Percentiles rank a stretch among this genome's conserved stretches.
These are phyloP conservation scores for Galagoides demidoff DNA, from an alignment of 2,797 vertebrate genomes.

Conservation along the genomic window DNA sequence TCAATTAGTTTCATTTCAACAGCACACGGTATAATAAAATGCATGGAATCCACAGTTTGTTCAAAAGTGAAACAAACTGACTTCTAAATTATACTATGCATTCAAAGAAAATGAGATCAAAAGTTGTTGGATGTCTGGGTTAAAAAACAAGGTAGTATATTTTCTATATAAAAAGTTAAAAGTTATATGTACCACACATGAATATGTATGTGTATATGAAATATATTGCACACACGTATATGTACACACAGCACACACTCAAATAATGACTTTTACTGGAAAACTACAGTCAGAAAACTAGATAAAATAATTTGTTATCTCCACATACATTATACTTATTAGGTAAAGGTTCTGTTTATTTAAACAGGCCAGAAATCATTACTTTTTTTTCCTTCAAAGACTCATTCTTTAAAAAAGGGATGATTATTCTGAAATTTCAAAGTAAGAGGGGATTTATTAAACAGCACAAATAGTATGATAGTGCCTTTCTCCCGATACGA, in stretches of 20 bases:
- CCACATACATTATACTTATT: neutral
- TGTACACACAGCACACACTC: neutral
- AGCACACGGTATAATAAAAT: neutral
- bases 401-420: constrained; percentile 30
- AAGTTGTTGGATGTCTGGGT: neutral
- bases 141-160: constrained; percentile 52
- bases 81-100: neutral
- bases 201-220: neutral
- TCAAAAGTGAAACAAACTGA: neutral
- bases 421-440: constrained; percentile 62
- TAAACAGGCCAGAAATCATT: neutral
- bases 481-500: constrained; percentile 37
- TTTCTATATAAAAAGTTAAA: neutral
- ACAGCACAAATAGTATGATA: neutral
- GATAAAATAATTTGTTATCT: constrained; percentile 1
- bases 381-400: neutral
- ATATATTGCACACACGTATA: neutral
- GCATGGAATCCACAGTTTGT: neutral
- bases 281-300: constrained; percentile 34
- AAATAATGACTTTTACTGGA: neutral
- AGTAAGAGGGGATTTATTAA: constrained; percentile 42
- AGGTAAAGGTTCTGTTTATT: constrained; percentile 17
- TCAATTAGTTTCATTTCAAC: neutral
- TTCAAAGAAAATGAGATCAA: constrained; percentile 41
- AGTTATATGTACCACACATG: neutral